phyloP scores from a whole-genome alignment of 2,797 vertebrate genomes.

The Manis pentadactyla region DNA sequence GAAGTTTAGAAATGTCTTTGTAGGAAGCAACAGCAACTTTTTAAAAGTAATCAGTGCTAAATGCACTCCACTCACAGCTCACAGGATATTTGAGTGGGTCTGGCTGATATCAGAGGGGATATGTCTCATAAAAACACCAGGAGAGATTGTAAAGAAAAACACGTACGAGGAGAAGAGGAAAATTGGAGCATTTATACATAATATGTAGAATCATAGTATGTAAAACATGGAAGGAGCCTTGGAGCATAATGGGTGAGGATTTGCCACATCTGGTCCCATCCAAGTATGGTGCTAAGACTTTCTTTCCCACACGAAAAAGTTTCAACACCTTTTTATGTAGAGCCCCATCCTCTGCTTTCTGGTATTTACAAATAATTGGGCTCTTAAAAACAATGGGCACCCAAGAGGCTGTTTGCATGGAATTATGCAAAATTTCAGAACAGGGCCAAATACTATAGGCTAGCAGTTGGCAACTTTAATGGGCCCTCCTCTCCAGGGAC shows the following conservation, averaged over 20 bases:
- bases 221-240: not conserved
- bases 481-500: not conserved
- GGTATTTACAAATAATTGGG: not conserved
- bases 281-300: not conserved
- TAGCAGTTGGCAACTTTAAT: not conserved
- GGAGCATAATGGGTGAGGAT: not conserved
- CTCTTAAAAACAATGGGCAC: not conserved
- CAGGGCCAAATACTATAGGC: not conserved
- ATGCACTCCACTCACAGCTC: not conserved
- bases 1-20: not conserved
- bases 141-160: not conserved
- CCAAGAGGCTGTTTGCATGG: not conserved
- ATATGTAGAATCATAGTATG: not conserved
- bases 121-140: not conserved
- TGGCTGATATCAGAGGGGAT: constrained; percentile 26
- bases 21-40: not conserved
- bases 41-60: constrained; percentile 9
- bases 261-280: not conserved
- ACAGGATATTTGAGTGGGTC: not conserved
- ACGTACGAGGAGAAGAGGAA: not conserved
- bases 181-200: not conserved
- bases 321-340: not conserved
- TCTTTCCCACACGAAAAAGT: not conserved
- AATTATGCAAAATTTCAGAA: constrained; percentile 20
- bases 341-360: not conserved